Evolutionary conservation across 2,113 vertebrate species (phyloP).

Genomic region (Theristicus caerulescens): DNA sequence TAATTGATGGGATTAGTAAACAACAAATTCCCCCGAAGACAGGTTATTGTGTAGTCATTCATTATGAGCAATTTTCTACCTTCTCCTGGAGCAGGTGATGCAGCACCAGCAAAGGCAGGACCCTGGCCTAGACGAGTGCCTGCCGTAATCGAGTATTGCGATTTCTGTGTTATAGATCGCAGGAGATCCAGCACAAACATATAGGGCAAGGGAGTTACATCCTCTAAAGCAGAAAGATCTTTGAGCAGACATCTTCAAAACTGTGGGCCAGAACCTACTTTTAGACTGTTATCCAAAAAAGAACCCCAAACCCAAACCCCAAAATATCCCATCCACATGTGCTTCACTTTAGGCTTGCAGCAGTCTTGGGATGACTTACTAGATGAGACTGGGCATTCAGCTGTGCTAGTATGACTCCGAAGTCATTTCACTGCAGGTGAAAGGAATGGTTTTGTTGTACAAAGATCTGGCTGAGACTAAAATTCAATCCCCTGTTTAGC

Average conservation of each 20-base stretch:
- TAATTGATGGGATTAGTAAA: slow-evolving; percentile 52
- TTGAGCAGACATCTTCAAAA: background rate
- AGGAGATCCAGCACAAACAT: background rate
- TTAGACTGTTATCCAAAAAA: background rate
- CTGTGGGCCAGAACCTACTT: background rate
- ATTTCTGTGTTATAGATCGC: background rate
- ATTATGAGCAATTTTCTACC: background rate
- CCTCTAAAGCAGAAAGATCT: background rate
- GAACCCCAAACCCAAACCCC: background rate
- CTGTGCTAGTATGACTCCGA: background rate
- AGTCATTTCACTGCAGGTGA: background rate
- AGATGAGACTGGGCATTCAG: background rate
- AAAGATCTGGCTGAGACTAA: background rate
- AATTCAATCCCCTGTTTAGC: background rate
- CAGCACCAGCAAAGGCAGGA: background rate
- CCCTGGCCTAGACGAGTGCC: background rate
- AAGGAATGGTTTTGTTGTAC: background rate
- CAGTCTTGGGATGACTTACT: background rate
- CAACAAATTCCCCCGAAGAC: slow-evolving; percentile 18
- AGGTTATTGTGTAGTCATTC: background rate
- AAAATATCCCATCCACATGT: background rate
- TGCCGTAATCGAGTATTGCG: background rate
- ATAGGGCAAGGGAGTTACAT: background rate
- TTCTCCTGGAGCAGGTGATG: background rate
- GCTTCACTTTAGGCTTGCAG: background rate